Evolutionary conservation across 1,140 invertebrate genomes (phyloP).

Genomic region (Drosophila trapezifrons): DNA sequence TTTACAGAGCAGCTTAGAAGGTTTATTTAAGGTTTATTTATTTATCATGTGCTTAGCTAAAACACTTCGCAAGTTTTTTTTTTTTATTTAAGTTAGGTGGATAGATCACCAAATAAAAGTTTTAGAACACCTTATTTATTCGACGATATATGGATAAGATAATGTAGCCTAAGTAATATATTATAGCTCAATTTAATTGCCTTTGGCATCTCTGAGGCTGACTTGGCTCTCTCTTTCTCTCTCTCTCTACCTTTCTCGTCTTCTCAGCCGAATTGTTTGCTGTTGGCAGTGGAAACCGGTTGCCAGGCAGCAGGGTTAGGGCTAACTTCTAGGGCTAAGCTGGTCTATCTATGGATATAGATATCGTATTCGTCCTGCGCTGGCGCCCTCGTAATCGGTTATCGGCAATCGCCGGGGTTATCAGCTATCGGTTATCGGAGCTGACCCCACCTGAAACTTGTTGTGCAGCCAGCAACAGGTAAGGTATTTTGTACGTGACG

Average conservation of each 20-base stretch:
- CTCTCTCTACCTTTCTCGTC: background rate
- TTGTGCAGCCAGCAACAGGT: slow-evolving; percentile 50
- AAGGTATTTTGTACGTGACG: slow-evolving; percentile 36
- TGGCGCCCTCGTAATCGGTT: slow-evolving; percentile 29
- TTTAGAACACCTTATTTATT: no score
- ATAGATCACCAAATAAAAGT: no score
- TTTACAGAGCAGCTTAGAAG: no score
- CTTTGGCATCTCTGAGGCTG: slow-evolving; percentile 13
- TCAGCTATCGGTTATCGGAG: slow-evolving; percentile 30
- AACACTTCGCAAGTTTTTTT: no score
- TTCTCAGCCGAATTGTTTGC: slow-evolving; percentile 2
- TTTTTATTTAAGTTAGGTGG: no score
- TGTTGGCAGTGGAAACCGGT: slow-evolving; percentile 26
- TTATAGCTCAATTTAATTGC: background rate
- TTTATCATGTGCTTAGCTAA: no score
- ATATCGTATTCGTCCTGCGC: slow-evolving; percentile 20
- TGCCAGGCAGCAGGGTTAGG: slow-evolving; percentile 35
- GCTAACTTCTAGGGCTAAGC: slow-evolving; percentile 23
- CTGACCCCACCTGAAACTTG: slow-evolving; percentile 37
- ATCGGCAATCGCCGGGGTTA: slow-evolving; percentile 24
- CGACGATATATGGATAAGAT: background rate
- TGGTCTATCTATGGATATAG: background rate
- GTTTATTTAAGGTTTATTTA: no score
- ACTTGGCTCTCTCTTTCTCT: slow-evolving; percentile 16
- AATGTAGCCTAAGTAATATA: no score